Base-by-base conservation (phyloP, 37 sponge, comb jelly and placozoan genomes). In the Geodia barretti region DNA sequence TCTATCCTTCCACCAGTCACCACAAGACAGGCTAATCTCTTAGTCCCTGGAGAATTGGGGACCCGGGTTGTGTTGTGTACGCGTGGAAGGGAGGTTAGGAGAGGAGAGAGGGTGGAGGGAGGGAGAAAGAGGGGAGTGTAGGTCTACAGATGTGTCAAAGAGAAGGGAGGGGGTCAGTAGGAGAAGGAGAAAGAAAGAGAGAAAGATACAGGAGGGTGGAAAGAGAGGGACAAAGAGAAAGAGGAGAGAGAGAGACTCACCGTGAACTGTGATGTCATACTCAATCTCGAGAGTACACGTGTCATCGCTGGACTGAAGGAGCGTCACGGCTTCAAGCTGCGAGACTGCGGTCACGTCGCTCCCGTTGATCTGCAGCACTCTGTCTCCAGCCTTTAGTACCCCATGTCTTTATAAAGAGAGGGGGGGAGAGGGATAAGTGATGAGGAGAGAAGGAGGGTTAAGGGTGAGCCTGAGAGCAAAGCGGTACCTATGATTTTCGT, bases 201-300 rank as follows among this genome's bases (percentile, higher is more conserved):
- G 24, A 9, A 28, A 20, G 19, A 58, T 19, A 58, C 60, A 11
- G 19, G 19, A 58, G 11, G 60, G 17, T 20, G 60, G 60, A 19
- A 20, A 58, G 17, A 58, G 19, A 58, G 17, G 19, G 17, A 58
- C 60, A 58, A 19, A 58, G 11, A 58, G 17, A 11, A 58, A 58
- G 17, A 58, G n/a, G n/a, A n/a, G n/a, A 23, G 41, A 60, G 31
- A 41, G 54, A 17, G 28, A 71, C 86, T 43, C 60, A 94, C 95
- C 85, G 41, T 94, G 95, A 31, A 90, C 14, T 17, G 91, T 83
- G 68, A 87, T 86, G 60, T 94, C 95, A 75, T 86, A 94, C 72
- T 94, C 88, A 59, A 94, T 82, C 75, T 87, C 88, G 41, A 94
- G 79, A 28, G 88, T 83, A 54, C 90, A 71, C 20, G 31, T 35